Conservation (phyloP, 1,140 invertebrate genomes). For the Sesamia nonagrioides region DNA sequence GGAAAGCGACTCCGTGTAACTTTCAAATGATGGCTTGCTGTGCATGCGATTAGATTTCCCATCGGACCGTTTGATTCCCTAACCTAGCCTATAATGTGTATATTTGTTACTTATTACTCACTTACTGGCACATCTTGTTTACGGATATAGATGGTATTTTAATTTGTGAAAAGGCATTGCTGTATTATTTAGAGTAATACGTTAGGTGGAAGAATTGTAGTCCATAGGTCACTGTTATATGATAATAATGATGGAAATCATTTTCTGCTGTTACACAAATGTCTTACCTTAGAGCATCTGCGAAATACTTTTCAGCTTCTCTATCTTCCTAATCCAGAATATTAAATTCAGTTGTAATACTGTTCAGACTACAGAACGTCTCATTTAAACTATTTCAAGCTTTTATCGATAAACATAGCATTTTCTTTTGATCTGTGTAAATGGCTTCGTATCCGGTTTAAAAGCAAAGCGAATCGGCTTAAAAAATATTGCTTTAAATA, state of each 20-base stretch:
- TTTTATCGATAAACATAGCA: constrained; percentile 16
- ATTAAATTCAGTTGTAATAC: background rate
- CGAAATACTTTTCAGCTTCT: background rate
- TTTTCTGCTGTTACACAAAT: too few relatives aligned
- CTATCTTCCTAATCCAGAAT: background rate
- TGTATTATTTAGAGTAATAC: background rate
- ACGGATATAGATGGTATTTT: constrained; percentile 13
- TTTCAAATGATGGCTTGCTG: constrained; percentile 51
- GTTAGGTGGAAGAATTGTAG: background rate
- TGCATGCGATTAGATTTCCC: constrained; percentile 55
- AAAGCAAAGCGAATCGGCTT: constrained; percentile 24
- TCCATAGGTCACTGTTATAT: too few relatives aligned
- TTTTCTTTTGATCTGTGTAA: constrained; percentile 32
- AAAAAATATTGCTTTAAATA: constrained; percentile 27
- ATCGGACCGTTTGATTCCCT: constrained; percentile 42
- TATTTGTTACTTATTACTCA: constrained; percentile 41
- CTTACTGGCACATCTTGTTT: constrained; percentile 17
- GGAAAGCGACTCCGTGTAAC: constrained; percentile 51
- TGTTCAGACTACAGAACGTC: background rate
- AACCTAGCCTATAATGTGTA: constrained; percentile 36
- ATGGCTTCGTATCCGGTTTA: constrained; percentile 30
- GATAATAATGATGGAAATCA: too few relatives aligned
- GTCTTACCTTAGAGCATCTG: background rate
- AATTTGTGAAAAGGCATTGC: background rate
- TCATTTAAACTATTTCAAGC: constrained; percentile 12